Evolutionary conservation across 2,888 invertebrate genomes (phyloP).

Genomic region (Thumatha senex): DNA sequence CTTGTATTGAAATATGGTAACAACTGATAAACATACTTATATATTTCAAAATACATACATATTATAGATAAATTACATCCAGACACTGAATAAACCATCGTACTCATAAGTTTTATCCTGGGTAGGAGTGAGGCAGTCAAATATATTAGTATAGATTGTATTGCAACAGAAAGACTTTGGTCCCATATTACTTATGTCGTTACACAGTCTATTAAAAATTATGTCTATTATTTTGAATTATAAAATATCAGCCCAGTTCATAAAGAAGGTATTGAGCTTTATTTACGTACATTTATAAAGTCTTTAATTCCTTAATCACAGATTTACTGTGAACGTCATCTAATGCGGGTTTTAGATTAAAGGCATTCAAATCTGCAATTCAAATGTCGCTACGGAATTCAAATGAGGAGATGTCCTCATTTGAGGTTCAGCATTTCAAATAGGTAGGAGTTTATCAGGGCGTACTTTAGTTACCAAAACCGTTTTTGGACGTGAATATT

Average conservation of each 20-base stretch:
- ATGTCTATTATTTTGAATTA: neutral
- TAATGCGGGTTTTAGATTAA: slow-evolving; percentile 72
- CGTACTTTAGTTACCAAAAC: neutral
- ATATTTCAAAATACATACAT: too few relatives aligned
- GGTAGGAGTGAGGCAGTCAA: too few relatives aligned
- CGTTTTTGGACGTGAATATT: neutral
- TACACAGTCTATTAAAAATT: too few relatives aligned
- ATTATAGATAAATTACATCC: too few relatives aligned
- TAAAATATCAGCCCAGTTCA: slow-evolving; percentile 1
- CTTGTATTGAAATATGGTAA: too few relatives aligned
- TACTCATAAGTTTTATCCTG: too few relatives aligned
- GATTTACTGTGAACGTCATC: slow-evolving; percentile 58
- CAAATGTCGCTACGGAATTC: slow-evolving; percentile 71
- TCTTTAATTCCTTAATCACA: slow-evolving; percentile 57
- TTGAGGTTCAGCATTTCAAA: neutral
- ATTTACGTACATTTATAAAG: slow-evolving; percentile 42
- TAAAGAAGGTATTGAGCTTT: slow-evolving; percentile 20
- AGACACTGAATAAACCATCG: too few relatives aligned
- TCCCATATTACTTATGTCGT: too few relatives aligned
- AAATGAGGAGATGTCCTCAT: slow-evolving; percentile 47
- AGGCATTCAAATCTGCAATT: slow-evolving; percentile 77
- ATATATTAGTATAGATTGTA: too few relatives aligned
- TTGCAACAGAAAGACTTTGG: too few relatives aligned
- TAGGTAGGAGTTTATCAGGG: neutral
- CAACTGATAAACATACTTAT: too few relatives aligned